phyloP scores from a whole-genome alignment of 2,888 invertebrate species.

The Oscheius sp. region DNA sequence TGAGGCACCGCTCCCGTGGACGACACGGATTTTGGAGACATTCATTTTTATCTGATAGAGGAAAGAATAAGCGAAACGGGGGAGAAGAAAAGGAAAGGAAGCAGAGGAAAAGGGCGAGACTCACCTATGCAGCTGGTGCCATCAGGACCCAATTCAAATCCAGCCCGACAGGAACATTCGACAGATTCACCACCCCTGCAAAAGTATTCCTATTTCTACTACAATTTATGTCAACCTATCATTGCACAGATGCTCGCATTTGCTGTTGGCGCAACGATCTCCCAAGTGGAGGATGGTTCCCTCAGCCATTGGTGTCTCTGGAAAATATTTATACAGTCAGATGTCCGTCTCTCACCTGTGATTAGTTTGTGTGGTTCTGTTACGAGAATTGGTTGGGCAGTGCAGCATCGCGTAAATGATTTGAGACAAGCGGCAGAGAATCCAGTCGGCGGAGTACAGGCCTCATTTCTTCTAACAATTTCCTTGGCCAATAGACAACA shows the following conservation, averaged over 20 bases:
- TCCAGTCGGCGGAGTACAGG: slow-evolving; percentile 67
- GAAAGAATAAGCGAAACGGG: background rate
- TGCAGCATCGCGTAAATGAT: slow-evolving; percentile 71
- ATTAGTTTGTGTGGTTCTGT: slow-evolving; percentile 44
- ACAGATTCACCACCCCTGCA: slow-evolving; percentile 60
- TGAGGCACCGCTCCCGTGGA: slow-evolving; percentile 56
- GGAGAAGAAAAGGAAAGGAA: slow-evolving; percentile 5
- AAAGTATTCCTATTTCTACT: background rate
- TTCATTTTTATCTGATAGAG: slow-evolving; percentile 47
- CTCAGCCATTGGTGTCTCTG: slow-evolving; percentile 40
- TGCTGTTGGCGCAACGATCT: slow-evolving; percentile 62
- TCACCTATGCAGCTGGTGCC: slow-evolving; percentile 68
- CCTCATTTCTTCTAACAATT: slow-evolving; percentile 60
- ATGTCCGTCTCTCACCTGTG: slow-evolving; percentile 37
- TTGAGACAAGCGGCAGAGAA: slow-evolving; percentile 67
- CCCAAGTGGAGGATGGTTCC: slow-evolving; percentile 51
- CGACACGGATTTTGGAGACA: slow-evolving; percentile 39
- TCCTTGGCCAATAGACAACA: slow-evolving; percentile 72
- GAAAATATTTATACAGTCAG: background rate
- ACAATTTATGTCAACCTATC: slow-evolving; percentile 51
- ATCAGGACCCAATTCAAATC: slow-evolving; percentile 70
- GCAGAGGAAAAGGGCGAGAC: slow-evolving; percentile 28
- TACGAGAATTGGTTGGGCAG: slow-evolving; percentile 44
- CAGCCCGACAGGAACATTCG: slow-evolving; percentile 70
- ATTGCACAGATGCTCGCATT: slow-evolving; percentile 71